Evolutionary conservation across 2,888 invertebrate genomes (phyloP), one percentile per base, ranked within the genome.

Genomic region (Orchestes rusci): DNA sequence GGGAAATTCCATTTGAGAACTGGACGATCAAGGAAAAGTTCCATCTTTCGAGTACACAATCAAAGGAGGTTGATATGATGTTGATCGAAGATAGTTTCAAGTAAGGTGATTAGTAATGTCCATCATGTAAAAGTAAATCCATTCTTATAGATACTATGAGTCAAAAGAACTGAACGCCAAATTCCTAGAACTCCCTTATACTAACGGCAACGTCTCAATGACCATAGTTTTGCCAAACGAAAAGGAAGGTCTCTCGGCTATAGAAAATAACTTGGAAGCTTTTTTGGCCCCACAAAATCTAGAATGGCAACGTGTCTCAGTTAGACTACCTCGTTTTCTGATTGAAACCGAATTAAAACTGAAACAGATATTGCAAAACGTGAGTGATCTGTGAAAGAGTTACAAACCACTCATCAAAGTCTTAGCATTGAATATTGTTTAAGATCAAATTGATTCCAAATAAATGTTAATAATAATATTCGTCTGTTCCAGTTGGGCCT

Each of bases 51-150:
- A 45, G 47, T 4, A 54, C 49, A 2, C 46, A 56, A n/a, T 37
- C 53, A 4, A 51, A 58, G 4, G 47, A 56, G 28, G 59, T 63
- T 1, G 58, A 61, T 17, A 62, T 59, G 55, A 65, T 67, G 63
- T 47, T 51, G 15, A 19, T 44, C n/a, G 54, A 51, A 19, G 53
- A 54, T 10, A 23, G 29, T 12, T 61, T 56, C 34, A 43, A 23
- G 45, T 45, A 39, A 42, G 32, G 7, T 10, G 12, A 30, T 13
- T 5, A 10, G 30, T 30, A n/a, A n/a, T 13, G 7, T 5, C 8
- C 12, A 12, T 13, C 4, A 7, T 33, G 16, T 15, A 20, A 23
- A 10, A 18, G 7, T 36, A 10, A 20, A 23, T 18, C 23, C 12
- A 31, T 8, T 34, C n/a, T 36, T 37, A 51, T 30, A 57, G 55